Evolutionary conservation across 2,888 invertebrate genomes (phyloP), one percentile per base, ranked within the genome.

Genomic region (Drosophila borealis): DNA sequence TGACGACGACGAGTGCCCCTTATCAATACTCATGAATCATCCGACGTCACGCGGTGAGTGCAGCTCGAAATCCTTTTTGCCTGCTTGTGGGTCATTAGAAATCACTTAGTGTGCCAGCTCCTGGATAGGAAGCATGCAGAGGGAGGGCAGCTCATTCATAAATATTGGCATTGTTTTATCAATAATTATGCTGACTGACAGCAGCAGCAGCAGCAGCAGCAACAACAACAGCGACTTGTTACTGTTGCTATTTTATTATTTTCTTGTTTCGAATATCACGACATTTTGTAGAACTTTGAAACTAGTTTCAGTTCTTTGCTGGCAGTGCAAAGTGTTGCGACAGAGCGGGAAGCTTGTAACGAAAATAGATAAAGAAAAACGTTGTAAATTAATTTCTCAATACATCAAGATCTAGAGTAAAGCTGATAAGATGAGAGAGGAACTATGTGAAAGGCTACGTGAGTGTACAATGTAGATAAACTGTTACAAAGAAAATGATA

Each of bases 1-100:
- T 80, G 98, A 98, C 92, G 98, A 99, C 91, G 98, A 98, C 93
- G 99, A 99, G 93, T 99, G 99, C 93, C 99, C 99, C 45, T 94
- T 99, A 74, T 97, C 98, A 54, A 98, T 98, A 91, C 94, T 97
- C 73, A 97, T 98, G 96, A 97, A 97, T 93, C 96, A 97, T 92
- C 96, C 96, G 74, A 95, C 95, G 79, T 96, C 96, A 55, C 94
- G 95, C 92, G 97, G 97, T 98, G 93, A 96, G 96, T 95, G 46
- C 33, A 13, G 8, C 81, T 17, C 6, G 21, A 21, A 37, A 25
- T 14, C 21, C 25, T 57, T 19, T 44, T 72, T 51, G 70, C 68
- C 73, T 81, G 72, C 64, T 71, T 76, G 66, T 17, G 39, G 53
- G 50, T 77, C 78, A 82, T 85, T 85, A 71, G 42, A 77, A 85